phyloP scores from a whole-genome alignment of 2,113 vertebrate species.

The Theristicus caerulescens region DNA sequence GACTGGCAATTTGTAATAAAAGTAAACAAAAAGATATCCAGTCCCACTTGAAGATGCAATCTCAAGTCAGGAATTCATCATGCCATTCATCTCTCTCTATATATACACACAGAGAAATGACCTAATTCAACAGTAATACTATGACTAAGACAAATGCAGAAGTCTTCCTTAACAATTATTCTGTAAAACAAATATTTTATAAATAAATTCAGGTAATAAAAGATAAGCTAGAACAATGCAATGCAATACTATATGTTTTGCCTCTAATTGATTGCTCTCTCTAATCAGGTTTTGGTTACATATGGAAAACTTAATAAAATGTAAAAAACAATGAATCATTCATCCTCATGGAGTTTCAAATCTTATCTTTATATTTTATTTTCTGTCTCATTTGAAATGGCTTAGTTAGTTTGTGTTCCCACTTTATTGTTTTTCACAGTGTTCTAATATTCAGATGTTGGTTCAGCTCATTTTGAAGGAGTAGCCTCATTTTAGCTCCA shows the following conservation, averaged over 20 bases:
- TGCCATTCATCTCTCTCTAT: not conserved
- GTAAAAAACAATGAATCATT: not conserved
- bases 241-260: not conserved
- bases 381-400: not conserved
- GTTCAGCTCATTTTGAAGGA: not conserved
- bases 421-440: not conserved
- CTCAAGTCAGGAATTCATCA: not conserved
- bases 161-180: not conserved
- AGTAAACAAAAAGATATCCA: not conserved
- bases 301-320: not conserved
- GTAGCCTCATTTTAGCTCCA: not conserved
- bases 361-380: not conserved
- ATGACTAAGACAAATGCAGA: not conserved
- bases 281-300: not conserved
- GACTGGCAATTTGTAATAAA: constrained; percentile 63
- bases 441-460: not conserved
- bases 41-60: not conserved
- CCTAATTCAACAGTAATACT: not conserved
- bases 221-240: not conserved
- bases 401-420: not conserved
- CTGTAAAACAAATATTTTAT: not conserved
- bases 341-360: not conserved
- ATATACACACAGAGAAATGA: not conserved
- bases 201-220: not conserved
- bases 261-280: not conserved